Conservation (phyloP, 2,888 invertebrate species). For the Sussaba pulchella region DNA sequence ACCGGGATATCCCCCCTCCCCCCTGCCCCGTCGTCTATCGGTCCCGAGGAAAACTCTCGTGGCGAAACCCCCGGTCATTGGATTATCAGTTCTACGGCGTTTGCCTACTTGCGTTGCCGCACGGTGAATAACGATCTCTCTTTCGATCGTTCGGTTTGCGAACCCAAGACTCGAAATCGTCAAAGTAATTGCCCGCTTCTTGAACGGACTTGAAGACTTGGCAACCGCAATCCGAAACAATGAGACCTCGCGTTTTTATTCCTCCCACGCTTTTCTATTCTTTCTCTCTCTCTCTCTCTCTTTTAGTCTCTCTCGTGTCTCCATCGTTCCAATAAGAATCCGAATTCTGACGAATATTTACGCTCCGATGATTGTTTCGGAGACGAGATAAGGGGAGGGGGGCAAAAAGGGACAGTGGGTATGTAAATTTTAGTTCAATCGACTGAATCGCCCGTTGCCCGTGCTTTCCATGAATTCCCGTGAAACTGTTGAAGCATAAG, state of each 20-base stretch:
- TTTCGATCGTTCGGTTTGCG: conserved; percentile 31
- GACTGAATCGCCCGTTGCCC: conserved; percentile 55
- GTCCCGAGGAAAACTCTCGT: conserved; percentile 17
- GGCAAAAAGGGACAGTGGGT: conserved; percentile 42
- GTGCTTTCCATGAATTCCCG: conserved; percentile 52
- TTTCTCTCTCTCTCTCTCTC: neutral
- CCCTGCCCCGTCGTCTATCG: conserved; percentile 29
- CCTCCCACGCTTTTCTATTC: neutral
- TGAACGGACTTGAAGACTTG: conserved; percentile 35
- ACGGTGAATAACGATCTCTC: neutral
- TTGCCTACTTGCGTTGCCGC: conserved; percentile 9
- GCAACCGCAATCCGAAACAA: conserved; percentile 45
- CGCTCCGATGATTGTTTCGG: neutral
- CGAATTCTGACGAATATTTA: conserved; percentile 9
- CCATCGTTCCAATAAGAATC: neutral
- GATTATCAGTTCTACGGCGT: neutral
- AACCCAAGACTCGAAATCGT: conserved; percentile 37
- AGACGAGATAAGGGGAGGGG: conserved; percentile 6
- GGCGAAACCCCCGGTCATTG: conserved; percentile 34
- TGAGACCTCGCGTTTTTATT: conserved; percentile 36
- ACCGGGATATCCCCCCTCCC: no score
- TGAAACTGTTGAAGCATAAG: conserved; percentile 45
- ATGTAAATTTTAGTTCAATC: conserved; percentile 59
- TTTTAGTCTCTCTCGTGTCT: no score
- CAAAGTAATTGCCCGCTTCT: conserved; percentile 58